phyloP scores from a whole-genome alignment of 2,888 invertebrate species.

The Tachina lurida region DNA sequence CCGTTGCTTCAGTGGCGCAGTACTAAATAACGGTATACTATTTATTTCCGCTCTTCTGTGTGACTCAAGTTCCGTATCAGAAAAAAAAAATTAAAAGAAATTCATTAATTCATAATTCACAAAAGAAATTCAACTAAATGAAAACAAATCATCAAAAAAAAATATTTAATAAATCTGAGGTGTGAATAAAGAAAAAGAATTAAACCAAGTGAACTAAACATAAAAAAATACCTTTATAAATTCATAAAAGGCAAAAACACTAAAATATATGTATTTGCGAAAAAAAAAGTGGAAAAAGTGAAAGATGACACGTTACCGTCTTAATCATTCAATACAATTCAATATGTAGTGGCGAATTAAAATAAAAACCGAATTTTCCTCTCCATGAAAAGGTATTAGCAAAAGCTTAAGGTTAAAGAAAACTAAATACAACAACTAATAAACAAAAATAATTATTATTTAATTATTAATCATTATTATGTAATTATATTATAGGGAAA shows the following conservation, averaged over 20 bases:
- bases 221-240: neutral
- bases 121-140: conserved; percentile 16
- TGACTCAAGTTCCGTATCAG: conserved; percentile 46
- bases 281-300: conserved; percentile 20
- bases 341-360: neutral
- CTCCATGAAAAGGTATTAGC: no score
- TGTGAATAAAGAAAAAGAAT: conserved; percentile 1
- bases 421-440: no score
- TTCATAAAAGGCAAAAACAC: neutral
- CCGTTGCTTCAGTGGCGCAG: conserved; percentile 72
- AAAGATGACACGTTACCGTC: conserved; percentile 3
- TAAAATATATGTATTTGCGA: neutral
- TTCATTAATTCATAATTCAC: no score
- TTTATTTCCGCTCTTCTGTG: neutral
- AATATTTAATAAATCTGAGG: neutral
- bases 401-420: no score
- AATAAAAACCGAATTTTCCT: no score
- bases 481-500: no score
- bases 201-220: conserved; percentile 25
- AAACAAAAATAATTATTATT: no score
- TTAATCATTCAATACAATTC: neutral
- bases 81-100: conserved; percentile 45
- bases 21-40: conserved; percentile 70
- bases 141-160: conserved; percentile 6
- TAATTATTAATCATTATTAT: no score